phyloP scores from a whole-genome alignment of 2,888 invertebrate species.

The Drosophila testacea region DNA sequence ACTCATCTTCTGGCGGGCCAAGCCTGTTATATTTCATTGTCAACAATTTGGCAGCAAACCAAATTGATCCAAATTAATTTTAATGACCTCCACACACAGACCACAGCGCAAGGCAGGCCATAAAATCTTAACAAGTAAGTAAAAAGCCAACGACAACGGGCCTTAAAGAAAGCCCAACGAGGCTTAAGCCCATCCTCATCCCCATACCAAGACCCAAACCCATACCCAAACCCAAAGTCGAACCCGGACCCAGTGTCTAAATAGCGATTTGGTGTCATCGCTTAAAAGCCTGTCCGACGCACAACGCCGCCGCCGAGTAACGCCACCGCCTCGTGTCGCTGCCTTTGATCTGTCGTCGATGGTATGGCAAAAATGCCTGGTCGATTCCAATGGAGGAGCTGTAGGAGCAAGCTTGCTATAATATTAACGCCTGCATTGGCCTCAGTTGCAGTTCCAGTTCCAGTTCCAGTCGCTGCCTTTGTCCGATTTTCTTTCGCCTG shows the following conservation, averaged over 20 bases:
- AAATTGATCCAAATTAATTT: conserved; percentile 85
- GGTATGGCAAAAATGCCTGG: conserved; percentile 75
- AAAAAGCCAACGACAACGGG: conserved; percentile 40
- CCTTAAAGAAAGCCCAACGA: conserved; percentile 36
- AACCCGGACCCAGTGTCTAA: conserved; percentile 73
- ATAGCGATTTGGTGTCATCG: conserved; percentile 85
- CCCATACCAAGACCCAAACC: background rate
- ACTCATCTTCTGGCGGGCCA: conserved; percentile 32
- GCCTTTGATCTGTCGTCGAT: conserved; percentile 71
- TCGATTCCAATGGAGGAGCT: conserved; percentile 20
- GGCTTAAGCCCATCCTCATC: conserved; percentile 16
- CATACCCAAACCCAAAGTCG: background rate
- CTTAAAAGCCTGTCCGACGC: conserved; percentile 84
- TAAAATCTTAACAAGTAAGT: conserved; percentile 66
- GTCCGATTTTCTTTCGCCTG: conserved; percentile 48
- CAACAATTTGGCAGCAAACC: conserved; percentile 83
- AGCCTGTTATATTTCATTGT: conserved; percentile 81
- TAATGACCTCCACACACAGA: conserved; percentile 81
- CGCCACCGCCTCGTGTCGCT: conserved; percentile 76
- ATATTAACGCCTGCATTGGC: conserved; percentile 71
- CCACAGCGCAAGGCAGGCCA: conserved; percentile 51
- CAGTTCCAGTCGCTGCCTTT: conserved; percentile 50
- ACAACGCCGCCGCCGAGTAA: conserved; percentile 65
- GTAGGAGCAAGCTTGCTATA: conserved; percentile 59
- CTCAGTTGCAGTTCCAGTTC: conserved; percentile 57